These are phyloP conservation scores for Euwallacea similis DNA, from an alignment of 1,140 invertebrate species.

Conservation along the genomic window DNA sequence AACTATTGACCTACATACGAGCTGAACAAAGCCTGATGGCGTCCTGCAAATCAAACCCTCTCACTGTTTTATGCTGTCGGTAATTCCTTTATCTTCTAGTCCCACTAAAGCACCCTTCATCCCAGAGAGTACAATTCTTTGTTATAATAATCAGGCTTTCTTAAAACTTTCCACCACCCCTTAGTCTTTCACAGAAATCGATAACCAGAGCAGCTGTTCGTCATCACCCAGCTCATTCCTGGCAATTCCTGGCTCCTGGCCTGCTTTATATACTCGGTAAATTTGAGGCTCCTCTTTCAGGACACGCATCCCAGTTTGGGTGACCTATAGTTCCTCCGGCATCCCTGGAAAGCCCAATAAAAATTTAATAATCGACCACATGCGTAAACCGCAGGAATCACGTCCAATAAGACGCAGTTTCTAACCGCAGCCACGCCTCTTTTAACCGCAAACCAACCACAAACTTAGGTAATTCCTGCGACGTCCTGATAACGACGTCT, in stretches of 20 bases:
- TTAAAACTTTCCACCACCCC: neutral
- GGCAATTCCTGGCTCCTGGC: neutral
- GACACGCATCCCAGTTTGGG: neutral
- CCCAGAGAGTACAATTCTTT: neutral
- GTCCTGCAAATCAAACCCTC: no score
- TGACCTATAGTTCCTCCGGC: constrained; percentile 1
- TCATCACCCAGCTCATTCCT: constrained; percentile 23
- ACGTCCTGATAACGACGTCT: constrained; percentile 48
- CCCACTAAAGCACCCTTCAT: neutral
- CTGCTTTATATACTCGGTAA: neutral
- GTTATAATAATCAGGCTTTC: neutral
- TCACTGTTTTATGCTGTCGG: neutral
- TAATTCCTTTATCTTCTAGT: neutral
- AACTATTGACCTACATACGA: no score
- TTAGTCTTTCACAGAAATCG: constrained; percentile 12
- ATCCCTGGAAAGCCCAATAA: constrained; percentile 48
- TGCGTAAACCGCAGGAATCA: constrained; percentile 55
- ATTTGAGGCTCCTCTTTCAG: neutral
- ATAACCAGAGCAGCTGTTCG: constrained; percentile 14
- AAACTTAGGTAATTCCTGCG: constrained; percentile 54
- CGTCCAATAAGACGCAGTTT: constrained; percentile 51
- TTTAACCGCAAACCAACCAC: constrained; percentile 59
- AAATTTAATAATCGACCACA: constrained; percentile 55
- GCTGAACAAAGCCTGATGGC: no score
- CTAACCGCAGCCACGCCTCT: constrained; percentile 54